Base-by-base conservation (phyloP, 2,113 vertebrate species). In the Dascyllus trimaculatus region DNA sequence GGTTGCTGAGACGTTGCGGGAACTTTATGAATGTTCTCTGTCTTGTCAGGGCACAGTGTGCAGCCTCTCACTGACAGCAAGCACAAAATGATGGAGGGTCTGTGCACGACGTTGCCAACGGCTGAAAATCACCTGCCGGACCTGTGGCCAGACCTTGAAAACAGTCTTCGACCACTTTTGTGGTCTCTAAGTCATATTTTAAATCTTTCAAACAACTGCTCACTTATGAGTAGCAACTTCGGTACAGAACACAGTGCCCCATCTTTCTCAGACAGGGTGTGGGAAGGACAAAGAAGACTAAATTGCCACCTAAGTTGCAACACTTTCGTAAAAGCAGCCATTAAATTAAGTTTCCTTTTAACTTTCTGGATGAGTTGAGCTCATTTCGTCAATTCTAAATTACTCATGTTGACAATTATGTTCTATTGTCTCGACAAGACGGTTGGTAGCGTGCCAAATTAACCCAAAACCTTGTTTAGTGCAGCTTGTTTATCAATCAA, bases 11-110 rank as follows among this genome's bases (percentile, higher is more conserved):
- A 76, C 43, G 59, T 80, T 81, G 73, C 69, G 21, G 85, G 71
- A 84, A 85, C 81, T 89, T 90, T 91, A 84, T 85, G 84, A 85
- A 91, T 84, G 80, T 89, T 88, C 85, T 84, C 68, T 84, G 81
- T 85, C 86, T 91, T 88, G 82, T 85, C 82, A 54, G 77, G 85
- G 79, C 76, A 85, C 80, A 71, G 78, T 81, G 70, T 87, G 84
- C 74, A 75, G 85, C 74, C 75, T 75, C 80, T 73, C 60, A 10
- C 70, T 82, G 87, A 86, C 85, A 90, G 88, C 81, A 60, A 65
- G 48, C 70, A 60, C 66, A 53, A 58, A 66, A 65, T 91, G 87
- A 93, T 86, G 77, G 84, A 88, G 75, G 72, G 67, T 32, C 62
- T 13, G 29, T 8, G 66, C 54, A 18, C 13, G 60, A 5, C 4